These are phyloP conservation scores for Zaprionus davidi DNA, from an alignment of 1,140 invertebrate genomes.

Conservation along the genomic window DNA sequence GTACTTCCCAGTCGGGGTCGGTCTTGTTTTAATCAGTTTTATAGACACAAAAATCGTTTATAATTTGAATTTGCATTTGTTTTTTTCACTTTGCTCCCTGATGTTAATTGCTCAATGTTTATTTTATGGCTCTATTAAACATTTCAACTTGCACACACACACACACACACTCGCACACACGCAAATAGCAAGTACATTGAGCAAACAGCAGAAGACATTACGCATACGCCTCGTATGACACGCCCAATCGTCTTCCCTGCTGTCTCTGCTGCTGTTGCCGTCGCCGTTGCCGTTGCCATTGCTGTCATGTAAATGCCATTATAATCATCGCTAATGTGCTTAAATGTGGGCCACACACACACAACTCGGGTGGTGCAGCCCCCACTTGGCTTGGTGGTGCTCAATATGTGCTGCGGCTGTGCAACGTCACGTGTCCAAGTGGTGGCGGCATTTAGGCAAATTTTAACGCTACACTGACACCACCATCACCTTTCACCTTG, in stretches of 20 bases:
- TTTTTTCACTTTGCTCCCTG: slow-evolving; percentile 38
- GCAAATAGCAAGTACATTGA: neutral
- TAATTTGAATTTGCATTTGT: slow-evolving; percentile 34
- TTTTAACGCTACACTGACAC: slow-evolving; percentile 3
- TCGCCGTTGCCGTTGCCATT: slow-evolving; percentile 8
- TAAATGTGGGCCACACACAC: slow-evolving; percentile 45
- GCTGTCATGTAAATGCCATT: slow-evolving; percentile 75
- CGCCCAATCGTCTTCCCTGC: neutral
- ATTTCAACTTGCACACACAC: slow-evolving; percentile 29
- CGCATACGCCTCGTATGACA: slow-evolving; percentile 68
- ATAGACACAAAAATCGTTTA: slow-evolving; percentile 43
- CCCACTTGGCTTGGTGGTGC: slow-evolving; percentile 5
- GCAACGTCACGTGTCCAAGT: slow-evolving; percentile 52
- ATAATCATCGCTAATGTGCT: slow-evolving; percentile 79
- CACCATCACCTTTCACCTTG: neutral
- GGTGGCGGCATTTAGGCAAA: slow-evolving; percentile 36
- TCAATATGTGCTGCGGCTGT: slow-evolving; percentile 26
- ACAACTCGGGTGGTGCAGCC: neutral
- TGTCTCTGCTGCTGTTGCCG: slow-evolving; percentile 25
- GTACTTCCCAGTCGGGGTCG: neutral
- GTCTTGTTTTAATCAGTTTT: slow-evolving; percentile 4
- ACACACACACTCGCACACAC: slow-evolving; percentile 1
- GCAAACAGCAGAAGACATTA: slow-evolving; percentile 41
- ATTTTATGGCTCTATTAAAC: slow-evolving; percentile 42
- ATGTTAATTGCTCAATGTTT: slow-evolving; percentile 50